Base-by-base conservation (phyloP, 2,113 vertebrate species). In the Dicentrarchus labrax region DNA sequence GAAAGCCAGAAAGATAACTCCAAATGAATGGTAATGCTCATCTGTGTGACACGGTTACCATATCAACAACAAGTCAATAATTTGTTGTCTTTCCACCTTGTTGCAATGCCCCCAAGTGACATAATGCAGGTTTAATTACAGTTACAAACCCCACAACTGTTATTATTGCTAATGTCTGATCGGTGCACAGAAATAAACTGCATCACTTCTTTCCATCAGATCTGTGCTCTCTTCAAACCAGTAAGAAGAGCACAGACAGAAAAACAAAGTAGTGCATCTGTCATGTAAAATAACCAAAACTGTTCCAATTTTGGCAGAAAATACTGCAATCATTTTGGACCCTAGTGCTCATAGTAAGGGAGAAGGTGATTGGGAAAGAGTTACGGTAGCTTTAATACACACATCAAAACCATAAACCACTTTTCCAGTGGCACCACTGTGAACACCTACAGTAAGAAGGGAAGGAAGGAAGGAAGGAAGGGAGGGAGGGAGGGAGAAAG, bases 401-500 rank as follows among this genome's bases (percentile, higher is more conserved):
- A 54, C 30, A 53, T 38, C 47, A n/a, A n/a, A n/a, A n/a, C n/a
- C n/a, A 47, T 70, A 30, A 30, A 50, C 5, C 59, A 54, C 15
- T 16, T 50, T 30, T 41, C 51, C 11, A 66, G 11, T 64, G 59
- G 57, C 57, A 13, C 21, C 60, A 19, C 36, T 22, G 45, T 24
- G n/a, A 72, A 22, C 22, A 48, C 36, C 36, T 56, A 72, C 60
- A 43, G 50, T 30, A 56, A 72, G 48, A 30, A 30, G 30, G 30
- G 24, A 6, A 43, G 39, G 15, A 62, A 60, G 47, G 19, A 21
- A 80, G 72, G 22, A 11, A 68, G 51, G 60, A n/a, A 74, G 64
- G 70, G 19, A 74, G 62, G 72, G 43, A 80, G 72, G 81, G 10
- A 86, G 69, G 38, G 22, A 59, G 78, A 12, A 19, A 64, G 38